Base-by-base conservation (phyloP, 2,797 vertebrate genomes). In the Hippopotamyrus pictus region DNA sequence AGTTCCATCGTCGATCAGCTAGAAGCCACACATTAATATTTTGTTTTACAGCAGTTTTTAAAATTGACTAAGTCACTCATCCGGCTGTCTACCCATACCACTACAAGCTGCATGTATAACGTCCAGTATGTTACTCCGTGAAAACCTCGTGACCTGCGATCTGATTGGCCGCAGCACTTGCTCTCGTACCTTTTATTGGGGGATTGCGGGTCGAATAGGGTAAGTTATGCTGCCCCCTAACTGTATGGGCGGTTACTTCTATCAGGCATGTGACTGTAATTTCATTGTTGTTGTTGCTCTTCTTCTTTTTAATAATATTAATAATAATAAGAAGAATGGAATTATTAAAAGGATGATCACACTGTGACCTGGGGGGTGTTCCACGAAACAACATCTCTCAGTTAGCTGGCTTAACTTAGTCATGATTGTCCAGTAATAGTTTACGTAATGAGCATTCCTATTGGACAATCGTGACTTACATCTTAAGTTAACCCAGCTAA, bases 1-100 rank as follows among this genome's bases (percentile, higher is more conserved):
- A 97, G 92, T 46, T 98, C 98, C 98, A 98, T 98, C 5, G 65
- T 88, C 69, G 1, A 3, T 46, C 33, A 44, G 17, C 7, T 57
- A 37, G 7, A 3, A 53, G 14, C 9, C 83, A 85, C n/a, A 51
- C 82, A 29, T 44, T 79, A 79, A 19, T 44, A 41, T 44, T 8
- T 79, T 44, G 6, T n/a, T 79, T 17, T 79, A 79, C 37, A n/a
- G 37, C 17, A 19, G 8, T 79, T 19, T 44, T 37, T 76, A 76
- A 76, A 37, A 76, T 17, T 4, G 69, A 41, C 33, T 79, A 14
- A 19, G 17, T 44, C 19, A 82, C 14, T 41, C 76, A n/a, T 8
- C 76, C 14, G 41, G 5, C 73, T 79, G 37, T 25, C 33, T 79
- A 19, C 73, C 14, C 73, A 41, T 41, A 17, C 73, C 37, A 79